Evolutionary conservation across 1,140 invertebrate species (phyloP).

Genomic region (Acromyrmex charruanus): DNA sequence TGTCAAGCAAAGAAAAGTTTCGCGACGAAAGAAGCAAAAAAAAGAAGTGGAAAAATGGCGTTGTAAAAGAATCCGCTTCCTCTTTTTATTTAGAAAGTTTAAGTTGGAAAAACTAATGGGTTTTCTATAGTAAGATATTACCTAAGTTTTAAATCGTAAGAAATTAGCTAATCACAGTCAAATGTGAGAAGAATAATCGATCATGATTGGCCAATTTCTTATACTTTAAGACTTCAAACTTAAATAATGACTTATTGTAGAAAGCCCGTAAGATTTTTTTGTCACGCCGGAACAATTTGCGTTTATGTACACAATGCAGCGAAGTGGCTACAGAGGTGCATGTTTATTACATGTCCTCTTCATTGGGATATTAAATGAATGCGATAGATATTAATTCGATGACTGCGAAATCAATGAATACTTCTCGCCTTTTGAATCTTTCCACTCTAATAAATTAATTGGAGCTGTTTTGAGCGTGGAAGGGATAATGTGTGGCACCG

Average conservation of each 20-base stretch:
- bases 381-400: conserved; percentile 52
- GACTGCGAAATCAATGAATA: conserved; percentile 28
- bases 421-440: conserved; percentile 36
- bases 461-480: neutral
- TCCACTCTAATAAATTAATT: conserved; percentile 48
- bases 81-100: conserved; percentile 15
- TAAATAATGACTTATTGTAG: neutral
- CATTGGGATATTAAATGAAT: conserved; percentile 31
- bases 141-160: no score
- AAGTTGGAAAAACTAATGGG: neutral
- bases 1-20: conserved; percentile 11
- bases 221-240: neutral
- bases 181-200: no score
- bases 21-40: neutral
- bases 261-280: no score
- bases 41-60: neutral
- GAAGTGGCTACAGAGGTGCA: neutral
- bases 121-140: no score
- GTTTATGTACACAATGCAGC: neutral
- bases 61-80: neutral
- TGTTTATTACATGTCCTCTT: conserved; percentile 36
- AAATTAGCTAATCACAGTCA: no score
- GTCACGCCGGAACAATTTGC: conserved; percentile 5
- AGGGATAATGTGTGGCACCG: neutral
- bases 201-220: no score